phyloP scores from a whole-genome alignment of 2,797 vertebrate species.

The Natrix natrix region DNA sequence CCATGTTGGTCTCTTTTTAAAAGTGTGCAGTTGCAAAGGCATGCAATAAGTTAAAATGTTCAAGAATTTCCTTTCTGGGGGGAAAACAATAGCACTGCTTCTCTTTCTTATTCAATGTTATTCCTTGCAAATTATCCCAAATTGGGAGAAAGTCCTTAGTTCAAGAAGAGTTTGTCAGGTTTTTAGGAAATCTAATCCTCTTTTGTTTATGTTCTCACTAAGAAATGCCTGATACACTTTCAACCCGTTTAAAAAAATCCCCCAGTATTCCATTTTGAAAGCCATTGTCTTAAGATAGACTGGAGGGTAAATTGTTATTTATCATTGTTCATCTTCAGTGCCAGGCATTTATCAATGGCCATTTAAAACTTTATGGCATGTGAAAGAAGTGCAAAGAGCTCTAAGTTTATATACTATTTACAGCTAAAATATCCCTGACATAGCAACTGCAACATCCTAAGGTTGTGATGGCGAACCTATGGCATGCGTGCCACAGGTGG shows the following conservation, averaged over 20 bases:
- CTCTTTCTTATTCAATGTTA: neutral
- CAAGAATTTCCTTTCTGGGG: neutral
- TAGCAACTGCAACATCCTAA: slow-evolving; percentile 29
- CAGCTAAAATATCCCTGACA: slow-evolving; percentile 38
- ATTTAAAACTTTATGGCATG: neutral
- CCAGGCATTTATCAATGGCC: neutral
- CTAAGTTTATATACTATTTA: slow-evolving; percentile 41
- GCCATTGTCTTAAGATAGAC: neutral
- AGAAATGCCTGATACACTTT: neutral
- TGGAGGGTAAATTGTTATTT: neutral
- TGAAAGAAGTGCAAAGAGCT: slow-evolving; percentile 6
- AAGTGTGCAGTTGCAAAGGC: neutral
- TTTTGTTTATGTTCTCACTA: neutral
- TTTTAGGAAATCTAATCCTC: neutral
- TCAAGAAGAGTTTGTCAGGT: neutral
- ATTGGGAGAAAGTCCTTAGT: neutral
- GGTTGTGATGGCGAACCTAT: too few species aligned
- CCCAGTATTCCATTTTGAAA: neutral
- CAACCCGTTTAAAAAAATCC: too few species aligned
- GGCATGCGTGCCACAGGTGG: too few species aligned
- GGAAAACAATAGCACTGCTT: neutral
- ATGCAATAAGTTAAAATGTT: neutral
- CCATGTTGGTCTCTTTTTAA: neutral
- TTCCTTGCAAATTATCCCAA: neutral
- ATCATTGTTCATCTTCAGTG: neutral